Percentiles rank a stretch among this genome's conserved stretches.
Evolutionary conservation across 2,797 vertebrate genomes (phyloP).

Genomic region (Sebastes paucispinis): DNA sequence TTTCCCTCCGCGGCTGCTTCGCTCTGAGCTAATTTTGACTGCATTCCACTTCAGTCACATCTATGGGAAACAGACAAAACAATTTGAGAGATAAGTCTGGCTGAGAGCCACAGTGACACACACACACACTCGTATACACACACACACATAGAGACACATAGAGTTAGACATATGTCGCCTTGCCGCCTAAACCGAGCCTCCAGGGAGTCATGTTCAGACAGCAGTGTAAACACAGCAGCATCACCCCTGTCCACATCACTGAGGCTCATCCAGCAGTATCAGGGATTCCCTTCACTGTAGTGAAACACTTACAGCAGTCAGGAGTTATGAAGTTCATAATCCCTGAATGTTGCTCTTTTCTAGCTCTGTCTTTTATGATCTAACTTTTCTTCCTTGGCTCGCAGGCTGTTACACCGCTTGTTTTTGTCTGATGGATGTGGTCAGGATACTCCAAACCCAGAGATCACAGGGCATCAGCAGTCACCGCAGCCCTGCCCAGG

Average conservation of each 20-base stretch:
- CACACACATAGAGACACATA: slow-evolving; percentile 8
- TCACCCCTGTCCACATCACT: slow-evolving; percentile 24
- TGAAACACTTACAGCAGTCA: not conserved
- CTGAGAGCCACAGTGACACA: slow-evolving; percentile 31
- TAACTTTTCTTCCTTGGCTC: not conserved
- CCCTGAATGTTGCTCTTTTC: not conserved
- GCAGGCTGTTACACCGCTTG: not conserved
- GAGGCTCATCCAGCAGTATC: slow-evolving; percentile 4
- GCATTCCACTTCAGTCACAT: slow-evolving; percentile 74
- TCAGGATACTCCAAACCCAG: slow-evolving; percentile 16
- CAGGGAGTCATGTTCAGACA: slow-evolving; percentile 52
- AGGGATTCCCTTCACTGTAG: slow-evolving; percentile 27
- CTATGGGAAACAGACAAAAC: slow-evolving; percentile 77
- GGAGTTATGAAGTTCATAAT: not conserved
- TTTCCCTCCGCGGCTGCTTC: slow-evolving; percentile 24
- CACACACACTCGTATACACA: slow-evolving; percentile 9
- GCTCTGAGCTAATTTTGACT: slow-evolving; percentile 67
- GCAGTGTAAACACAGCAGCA: slow-evolving; percentile 46
- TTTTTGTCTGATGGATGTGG: slow-evolving; percentile 39
- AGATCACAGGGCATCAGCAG: slow-evolving; percentile 12
- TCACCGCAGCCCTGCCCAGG: slow-evolving; percentile 21
- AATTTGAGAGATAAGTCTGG: slow-evolving; percentile 64
- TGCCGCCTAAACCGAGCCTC: slow-evolving; percentile 34
- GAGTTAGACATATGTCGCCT: slow-evolving; percentile 43
- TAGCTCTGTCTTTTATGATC: not conserved